These are phyloP conservation scores for Anastrepha ludens DNA, from an alignment of 1,140 invertebrate genomes.

Conservation along the genomic window DNA sequence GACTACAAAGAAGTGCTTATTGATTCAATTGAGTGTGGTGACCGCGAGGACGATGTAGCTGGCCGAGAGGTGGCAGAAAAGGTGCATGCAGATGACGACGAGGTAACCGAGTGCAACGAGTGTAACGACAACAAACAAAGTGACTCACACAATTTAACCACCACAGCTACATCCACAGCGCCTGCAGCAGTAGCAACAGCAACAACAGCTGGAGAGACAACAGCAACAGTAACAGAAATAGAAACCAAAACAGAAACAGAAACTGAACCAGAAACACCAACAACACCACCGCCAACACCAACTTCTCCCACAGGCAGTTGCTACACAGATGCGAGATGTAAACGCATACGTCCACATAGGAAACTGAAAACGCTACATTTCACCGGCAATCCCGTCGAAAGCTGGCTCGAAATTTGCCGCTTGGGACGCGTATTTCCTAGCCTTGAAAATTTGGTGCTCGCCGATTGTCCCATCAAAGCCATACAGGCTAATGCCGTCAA, in stretches of 20 bases:
- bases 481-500: constrained; percentile 56
- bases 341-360: constrained; percentile 76
- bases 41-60: constrained; percentile 77
- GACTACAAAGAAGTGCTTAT: constrained; percentile 83
- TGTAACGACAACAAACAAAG: constrained; percentile 47
- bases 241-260: background rate
- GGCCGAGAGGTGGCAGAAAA: constrained; percentile 61
- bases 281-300: constrained; percentile 25
- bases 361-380: constrained; percentile 87
- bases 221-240: background rate
- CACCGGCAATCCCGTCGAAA: constrained; percentile 86
- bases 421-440: constrained; percentile 89
- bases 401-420: constrained; percentile 89
- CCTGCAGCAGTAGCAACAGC: background rate
- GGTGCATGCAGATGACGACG: constrained; percentile 58
- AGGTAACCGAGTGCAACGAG: constrained; percentile 48
- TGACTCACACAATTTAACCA: constrained; percentile 49
- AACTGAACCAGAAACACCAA: constrained; percentile 1
- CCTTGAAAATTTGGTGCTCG: constrained; percentile 87
- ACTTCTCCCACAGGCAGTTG: constrained; percentile 55
- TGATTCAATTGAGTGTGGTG: constrained; percentile 65
- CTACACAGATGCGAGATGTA: constrained; percentile 59
- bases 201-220: background rate
- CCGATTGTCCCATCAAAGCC: constrained; percentile 83
- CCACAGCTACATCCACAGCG: background rate